Percentiles rank a stretch among this genome's conserved stretches.
These are phyloP conservation scores for Axinella damicornis DNA, from an alignment of 37 sponge, comb jelly and placozoan species.

Conservation along the genomic window DNA sequence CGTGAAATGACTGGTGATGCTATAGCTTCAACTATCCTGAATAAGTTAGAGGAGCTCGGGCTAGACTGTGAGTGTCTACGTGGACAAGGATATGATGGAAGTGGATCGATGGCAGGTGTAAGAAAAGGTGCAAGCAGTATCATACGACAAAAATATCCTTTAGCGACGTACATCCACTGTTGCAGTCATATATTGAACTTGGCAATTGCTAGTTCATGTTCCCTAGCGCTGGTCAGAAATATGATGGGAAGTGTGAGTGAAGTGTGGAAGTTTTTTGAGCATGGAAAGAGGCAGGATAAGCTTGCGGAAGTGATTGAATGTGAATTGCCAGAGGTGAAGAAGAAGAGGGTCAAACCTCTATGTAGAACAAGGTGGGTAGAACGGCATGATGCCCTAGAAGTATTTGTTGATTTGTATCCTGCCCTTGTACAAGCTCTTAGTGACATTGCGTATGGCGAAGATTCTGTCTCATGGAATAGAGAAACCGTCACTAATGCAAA, in stretches of 20 bases:
- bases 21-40: slow-evolving; percentile 53
- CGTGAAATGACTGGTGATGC: slow-evolving; percentile 61
- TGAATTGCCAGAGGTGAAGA: slow-evolving; percentile 34
- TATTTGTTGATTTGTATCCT: slow-evolving; percentile 35
- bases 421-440: slow-evolving; percentile 25
- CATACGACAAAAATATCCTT: too few species aligned
- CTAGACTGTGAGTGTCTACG: too few species aligned
- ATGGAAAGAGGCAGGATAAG: slow-evolving; percentile 61
- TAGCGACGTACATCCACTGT: too few species aligned
- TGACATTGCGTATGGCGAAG: slow-evolving; percentile 40
- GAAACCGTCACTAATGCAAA: slow-evolving; percentile 44
- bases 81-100: too few species aligned
- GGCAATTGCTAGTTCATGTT: slow-evolving; percentile 52
- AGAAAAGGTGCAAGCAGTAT: too few species aligned
- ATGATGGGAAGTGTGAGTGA: slow-evolving; percentile 66
- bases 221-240: slow-evolving; percentile 32
- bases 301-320: slow-evolving; percentile 30
- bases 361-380: slow-evolving; percentile 64
- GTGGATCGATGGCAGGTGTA: too few species aligned
- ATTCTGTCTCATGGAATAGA: slow-evolving; percentile 45
- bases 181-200: slow-evolving; percentile 46
- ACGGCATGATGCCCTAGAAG: slow-evolving; percentile 51
- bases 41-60: slow-evolving; percentile 49
- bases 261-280: slow-evolving; percentile 39
- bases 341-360: slow-evolving; percentile 37